Evolutionary conservation across 2,113 vertebrate genomes (phyloP).

Genomic region (Bos indicus): DNA sequence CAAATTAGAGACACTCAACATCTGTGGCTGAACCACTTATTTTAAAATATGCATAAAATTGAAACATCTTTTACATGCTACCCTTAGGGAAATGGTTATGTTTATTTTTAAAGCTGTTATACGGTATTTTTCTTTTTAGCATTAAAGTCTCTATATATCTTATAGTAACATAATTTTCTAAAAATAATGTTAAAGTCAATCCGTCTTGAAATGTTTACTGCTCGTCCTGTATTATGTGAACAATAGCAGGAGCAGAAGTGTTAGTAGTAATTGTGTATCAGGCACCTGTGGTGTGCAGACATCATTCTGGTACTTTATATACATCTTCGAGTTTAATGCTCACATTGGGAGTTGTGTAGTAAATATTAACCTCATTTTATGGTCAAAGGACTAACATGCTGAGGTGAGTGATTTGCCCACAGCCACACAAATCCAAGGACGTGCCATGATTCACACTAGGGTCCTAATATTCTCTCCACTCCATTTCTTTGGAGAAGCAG

Average conservation of each 20-base stretch:
- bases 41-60: conserved; percentile 10
- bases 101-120: neutral
- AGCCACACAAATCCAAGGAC: neutral
- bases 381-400: neutral
- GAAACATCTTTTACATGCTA: neutral
- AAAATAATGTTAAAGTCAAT: conserved; percentile 4
- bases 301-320: neutral
- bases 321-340: neutral
- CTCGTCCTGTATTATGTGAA: neutral
- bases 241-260: neutral
- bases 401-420: neutral
- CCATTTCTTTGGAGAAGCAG: neutral
- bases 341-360: neutral
- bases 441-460: neutral
- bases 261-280: neutral
- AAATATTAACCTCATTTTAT: neutral
- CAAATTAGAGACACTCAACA: neutral
- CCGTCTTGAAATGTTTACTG: neutral
- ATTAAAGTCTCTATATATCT: neutral
- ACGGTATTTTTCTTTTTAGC: neutral
- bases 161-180: neutral
- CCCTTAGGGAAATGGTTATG: neutral
- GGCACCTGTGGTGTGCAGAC: neutral
- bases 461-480: neutral
- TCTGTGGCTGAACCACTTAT: neutral